These are phyloP conservation scores for Volucella inanis DNA, from an alignment of 2,888 invertebrate genomes.

Conservation along the genomic window DNA sequence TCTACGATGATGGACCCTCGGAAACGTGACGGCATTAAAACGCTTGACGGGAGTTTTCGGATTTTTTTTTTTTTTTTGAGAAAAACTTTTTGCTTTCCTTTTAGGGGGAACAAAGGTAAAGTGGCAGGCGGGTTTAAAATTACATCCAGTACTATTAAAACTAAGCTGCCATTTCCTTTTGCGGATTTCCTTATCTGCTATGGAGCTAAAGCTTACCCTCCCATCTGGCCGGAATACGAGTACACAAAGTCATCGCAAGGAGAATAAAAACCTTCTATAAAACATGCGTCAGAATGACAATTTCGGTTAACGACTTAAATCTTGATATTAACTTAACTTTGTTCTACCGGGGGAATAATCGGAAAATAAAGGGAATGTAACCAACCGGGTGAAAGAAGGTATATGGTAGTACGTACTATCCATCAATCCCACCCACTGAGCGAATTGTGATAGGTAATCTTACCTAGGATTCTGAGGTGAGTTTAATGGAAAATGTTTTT, in stretches of 20 bases:
- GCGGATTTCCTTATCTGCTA: constrained; percentile 41
- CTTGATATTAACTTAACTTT: constrained; percentile 59
- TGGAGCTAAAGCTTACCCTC: too few relatives aligned
- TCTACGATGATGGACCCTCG: constrained; percentile 70
- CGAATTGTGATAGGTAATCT: not conserved
- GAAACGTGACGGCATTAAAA: constrained; percentile 70
- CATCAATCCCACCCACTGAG: not conserved
- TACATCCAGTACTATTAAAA: constrained; percentile 58
- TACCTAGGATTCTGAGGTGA: constrained; percentile 51
- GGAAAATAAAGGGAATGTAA: not conserved
- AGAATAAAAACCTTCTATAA: constrained; percentile 34
- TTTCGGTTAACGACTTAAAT: constrained; percentile 58
- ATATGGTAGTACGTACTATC: not conserved
- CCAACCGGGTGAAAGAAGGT: not conserved
- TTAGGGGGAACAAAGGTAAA: not conserved
- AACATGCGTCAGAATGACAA: constrained; percentile 52
- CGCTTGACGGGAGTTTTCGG: constrained; percentile 57
- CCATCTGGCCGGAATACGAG: too few relatives aligned
- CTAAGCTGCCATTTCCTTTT: constrained; percentile 65
- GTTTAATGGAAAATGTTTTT: constrained; percentile 60
- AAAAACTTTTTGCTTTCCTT: constrained; percentile 36
- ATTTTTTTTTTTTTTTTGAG: constrained; percentile 39
- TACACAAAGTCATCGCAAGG: not conserved
- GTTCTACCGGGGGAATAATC: not conserved
- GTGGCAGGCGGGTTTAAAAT: constrained; percentile 49